Evolutionary conservation across 2,888 invertebrate genomes (phyloP).

Genomic region (Liodrosophila aerea): DNA sequence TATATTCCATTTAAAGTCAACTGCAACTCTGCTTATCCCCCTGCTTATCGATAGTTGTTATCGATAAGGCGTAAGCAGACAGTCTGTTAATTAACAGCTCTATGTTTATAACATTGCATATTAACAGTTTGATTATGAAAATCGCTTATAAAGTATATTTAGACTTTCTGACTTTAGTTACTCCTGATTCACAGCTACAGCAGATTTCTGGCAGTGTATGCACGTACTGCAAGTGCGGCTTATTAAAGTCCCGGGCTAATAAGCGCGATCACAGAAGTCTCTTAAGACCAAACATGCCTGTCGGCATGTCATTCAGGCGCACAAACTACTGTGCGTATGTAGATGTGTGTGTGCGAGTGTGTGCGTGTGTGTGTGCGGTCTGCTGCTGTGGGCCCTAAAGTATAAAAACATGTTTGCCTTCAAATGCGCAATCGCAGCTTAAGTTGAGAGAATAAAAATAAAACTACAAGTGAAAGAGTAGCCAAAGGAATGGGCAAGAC

Average conservation of each 20-base stretch:
- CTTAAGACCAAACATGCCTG: conserved; percentile 80
- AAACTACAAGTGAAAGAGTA: conserved; percentile 8
- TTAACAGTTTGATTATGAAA: too few relatives aligned
- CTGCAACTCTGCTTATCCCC: too few relatives aligned
- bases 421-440: conserved; percentile 80
- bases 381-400: conserved; percentile 72
- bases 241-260: conserved; percentile 72
- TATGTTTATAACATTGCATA: too few relatives aligned
- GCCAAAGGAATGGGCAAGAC: conserved; percentile 44
- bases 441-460: conserved; percentile 48
- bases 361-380: not conserved
- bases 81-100: too few relatives aligned
- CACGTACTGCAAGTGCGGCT: conserved; percentile 26
- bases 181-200: too few relatives aligned
- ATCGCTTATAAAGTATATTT: too few relatives aligned
- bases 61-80: too few relatives aligned
- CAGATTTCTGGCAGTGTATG: too few relatives aligned
- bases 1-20: too few relatives aligned
- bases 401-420: conserved; percentile 83
- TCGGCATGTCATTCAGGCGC: conserved; percentile 76
- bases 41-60: too few relatives aligned
- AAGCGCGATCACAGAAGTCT: conserved; percentile 82
- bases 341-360: not conserved
- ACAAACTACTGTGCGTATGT: conserved; percentile 9
- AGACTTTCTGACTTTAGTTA: too few relatives aligned